A percentile compares a stretch with the other conserved stretches of the same genome.
Evolutionary conservation across 2,113 vertebrate species (phyloP).

Genomic region (Rafetus swinhoei): DNA sequence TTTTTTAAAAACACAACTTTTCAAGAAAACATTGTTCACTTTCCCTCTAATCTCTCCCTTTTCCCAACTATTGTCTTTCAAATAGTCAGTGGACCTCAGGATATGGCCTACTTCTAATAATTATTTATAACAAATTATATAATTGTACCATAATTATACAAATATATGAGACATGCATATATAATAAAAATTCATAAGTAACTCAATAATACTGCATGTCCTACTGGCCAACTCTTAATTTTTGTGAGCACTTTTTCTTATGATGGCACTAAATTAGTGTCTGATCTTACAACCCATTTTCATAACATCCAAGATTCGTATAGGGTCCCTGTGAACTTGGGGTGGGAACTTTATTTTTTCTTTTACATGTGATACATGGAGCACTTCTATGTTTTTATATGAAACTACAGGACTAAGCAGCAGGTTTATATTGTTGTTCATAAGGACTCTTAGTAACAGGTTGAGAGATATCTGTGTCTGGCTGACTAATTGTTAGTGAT

Average conservation of each 20-base stretch:
- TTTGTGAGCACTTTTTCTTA: not conserved
- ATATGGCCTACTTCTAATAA: not conserved
- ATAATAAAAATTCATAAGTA: not conserved
- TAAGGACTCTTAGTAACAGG: not conserved
- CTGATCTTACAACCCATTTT: not conserved
- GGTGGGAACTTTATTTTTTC: not conserved
- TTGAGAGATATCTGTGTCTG: not conserved
- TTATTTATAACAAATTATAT: not conserved
- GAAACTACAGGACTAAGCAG: not conserved
- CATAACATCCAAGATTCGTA: not conserved
- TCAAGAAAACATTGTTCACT: not conserved
- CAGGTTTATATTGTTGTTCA: not conserved
- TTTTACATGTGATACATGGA: not conserved
- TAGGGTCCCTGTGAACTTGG: not conserved
- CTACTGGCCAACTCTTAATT: not conserved
- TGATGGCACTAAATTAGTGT: not conserved
- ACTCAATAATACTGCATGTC: not conserved
- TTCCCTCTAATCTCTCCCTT: not conserved
- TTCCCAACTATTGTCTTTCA: not conserved
- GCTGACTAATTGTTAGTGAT: not conserved
- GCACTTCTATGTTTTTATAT: not conserved
- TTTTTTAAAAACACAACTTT: not conserved
- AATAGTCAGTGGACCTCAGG: not conserved
- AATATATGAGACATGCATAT: not conserved
- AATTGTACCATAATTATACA: not conserved